phyloP scores from a whole-genome alignment of 1,140 invertebrate species.

The Venturia canescens region DNA sequence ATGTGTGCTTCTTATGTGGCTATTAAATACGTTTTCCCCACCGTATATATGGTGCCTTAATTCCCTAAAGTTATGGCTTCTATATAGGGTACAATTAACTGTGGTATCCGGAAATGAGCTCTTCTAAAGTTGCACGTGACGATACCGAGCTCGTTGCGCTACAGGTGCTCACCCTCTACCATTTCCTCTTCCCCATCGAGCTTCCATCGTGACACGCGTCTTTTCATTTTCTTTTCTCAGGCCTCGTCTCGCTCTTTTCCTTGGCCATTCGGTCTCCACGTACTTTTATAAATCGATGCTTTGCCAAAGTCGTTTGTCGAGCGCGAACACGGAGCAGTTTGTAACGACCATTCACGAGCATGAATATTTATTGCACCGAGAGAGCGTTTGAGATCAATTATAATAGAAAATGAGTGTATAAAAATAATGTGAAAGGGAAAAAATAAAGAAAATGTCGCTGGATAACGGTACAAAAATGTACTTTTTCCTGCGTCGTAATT shows the following conservation, averaged over 20 bases:
- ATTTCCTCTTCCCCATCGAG: background rate
- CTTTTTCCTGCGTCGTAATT: too few relatives aligned
- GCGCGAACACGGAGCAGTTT: background rate
- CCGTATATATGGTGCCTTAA: too few relatives aligned
- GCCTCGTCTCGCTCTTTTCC: background rate
- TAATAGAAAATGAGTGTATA: background rate
- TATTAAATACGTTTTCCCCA: too few relatives aligned
- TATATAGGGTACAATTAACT: background rate
- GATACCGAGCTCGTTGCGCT: constrained; percentile 1
- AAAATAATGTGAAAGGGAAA: too few relatives aligned
- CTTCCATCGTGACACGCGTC: too few relatives aligned
- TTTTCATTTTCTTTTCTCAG: background rate
- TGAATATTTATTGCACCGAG: constrained; percentile 1
- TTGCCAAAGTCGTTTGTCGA: background rate
- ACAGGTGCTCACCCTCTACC: constrained; percentile 3
- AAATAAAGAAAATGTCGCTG: too few relatives aligned
- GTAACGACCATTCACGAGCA: constrained; percentile 1
- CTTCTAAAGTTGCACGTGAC: constrained; percentile 4
- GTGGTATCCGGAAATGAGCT: constrained; percentile 15
- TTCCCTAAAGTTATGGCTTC: background rate
- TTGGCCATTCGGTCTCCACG: background rate
- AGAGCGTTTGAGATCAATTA: background rate
- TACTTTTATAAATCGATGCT: background rate
- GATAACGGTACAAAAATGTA: too few relatives aligned
- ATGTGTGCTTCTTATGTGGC: too few relatives aligned